phyloP scores from a whole-genome alignment of 2,888 invertebrate species.

The Rosalia funebris region DNA sequence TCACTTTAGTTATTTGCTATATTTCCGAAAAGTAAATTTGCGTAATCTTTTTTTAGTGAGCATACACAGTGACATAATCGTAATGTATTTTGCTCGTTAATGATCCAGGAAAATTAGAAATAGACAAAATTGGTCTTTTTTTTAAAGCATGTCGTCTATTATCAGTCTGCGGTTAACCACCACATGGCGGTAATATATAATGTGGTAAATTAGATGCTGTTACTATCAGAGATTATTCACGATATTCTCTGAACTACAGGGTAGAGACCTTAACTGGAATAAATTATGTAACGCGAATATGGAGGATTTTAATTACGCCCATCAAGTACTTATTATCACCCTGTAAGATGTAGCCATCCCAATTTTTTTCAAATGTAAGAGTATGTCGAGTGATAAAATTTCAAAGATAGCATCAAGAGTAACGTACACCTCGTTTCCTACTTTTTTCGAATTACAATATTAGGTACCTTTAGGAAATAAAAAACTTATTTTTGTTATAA shows the following conservation, averaged over 20 bases:
- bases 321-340: background rate
- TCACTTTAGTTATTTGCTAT: slow-evolving; percentile 3
- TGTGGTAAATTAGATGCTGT: background rate
- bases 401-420: too few relatives aligned
- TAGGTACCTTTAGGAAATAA: too few relatives aligned
- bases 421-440: too few relatives aligned
- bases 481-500: too few relatives aligned
- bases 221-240: background rate
- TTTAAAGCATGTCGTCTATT: background rate
- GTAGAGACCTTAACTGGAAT: background rate
- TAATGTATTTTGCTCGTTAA: background rate
- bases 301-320: background rate
- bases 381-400: background rate
- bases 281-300: too few relatives aligned
- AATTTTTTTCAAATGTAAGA: background rate
- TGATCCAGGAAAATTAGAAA: background rate
- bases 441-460: too few relatives aligned
- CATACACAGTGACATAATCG: background rate
- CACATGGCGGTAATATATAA: background rate
- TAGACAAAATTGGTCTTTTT: background rate
- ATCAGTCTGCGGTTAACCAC: background rate
- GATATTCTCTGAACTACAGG: too few relatives aligned
- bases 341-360: background rate
- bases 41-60: slow-evolving; percentile 1
- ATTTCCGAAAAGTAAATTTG: slow-evolving; percentile 13